Base-by-base conservation (phyloP, 2,113 vertebrate species). In the Suncus etruscus region DNA sequence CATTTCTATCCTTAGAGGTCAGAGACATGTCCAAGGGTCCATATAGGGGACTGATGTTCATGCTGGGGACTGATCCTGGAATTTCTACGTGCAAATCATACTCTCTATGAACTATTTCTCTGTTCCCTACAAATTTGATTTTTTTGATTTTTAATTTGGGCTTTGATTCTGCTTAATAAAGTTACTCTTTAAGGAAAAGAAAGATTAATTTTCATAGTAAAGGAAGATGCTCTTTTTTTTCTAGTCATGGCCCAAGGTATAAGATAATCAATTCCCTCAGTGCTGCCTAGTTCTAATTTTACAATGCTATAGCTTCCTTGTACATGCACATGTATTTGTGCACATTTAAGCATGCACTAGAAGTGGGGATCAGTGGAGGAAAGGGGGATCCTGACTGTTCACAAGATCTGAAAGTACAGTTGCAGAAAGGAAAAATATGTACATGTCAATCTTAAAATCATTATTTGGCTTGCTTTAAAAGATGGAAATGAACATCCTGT, bases 101-200 rank as follows among this genome's bases (percentile, higher is more conserved):
- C 18, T 20, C 18, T 22, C 54, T 20, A 20, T 22, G 58, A 15
- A 20, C 22, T 61, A 61, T 61, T 61, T 61, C 58, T 61, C 58
- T 61, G 58, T 4, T 61, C 7, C 58, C 16, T 61, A 61, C 18
- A 61, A 61, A 18, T 61, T 61, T 61, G 58, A 86, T 61, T 91
- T 87, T 89, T 48, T 29, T 90, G 61, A 20, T n/a, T 82, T 94
- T 58, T 61, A 73, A 92, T 15, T 73, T 76, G 65, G 39, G 73
- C 29, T 73, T 92, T 39, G 39, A 39, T 39, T 39, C 39, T 39
- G 39, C 16, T 78, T 74, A 92, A 75, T 74, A 10, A 83, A 45
- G 18, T 45, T 54, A 58, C 2, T 74, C 6, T 87, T 85, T 58
- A 14, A 77, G 51, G 72, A 39, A 81, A 69, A 80, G 45, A 80